phyloP scores from a whole-genome alignment of 2,113 vertebrate species.

The Thymallus thymallus region DNA sequence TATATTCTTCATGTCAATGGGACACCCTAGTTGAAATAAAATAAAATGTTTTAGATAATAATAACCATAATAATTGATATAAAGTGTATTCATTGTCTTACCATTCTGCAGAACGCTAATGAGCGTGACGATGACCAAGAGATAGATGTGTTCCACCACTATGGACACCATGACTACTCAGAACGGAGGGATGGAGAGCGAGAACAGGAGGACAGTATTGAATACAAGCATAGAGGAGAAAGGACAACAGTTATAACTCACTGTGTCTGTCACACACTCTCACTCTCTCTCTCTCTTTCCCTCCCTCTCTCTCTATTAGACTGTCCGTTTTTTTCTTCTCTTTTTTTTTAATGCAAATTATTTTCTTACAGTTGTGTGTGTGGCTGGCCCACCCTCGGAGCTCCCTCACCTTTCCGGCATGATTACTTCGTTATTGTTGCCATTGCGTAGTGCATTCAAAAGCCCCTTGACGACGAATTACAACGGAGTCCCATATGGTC shows the following conservation, averaged over 20 bases:
- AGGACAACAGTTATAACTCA: not conserved
- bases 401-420: too few species aligned
- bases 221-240: not conserved
- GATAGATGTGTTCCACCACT: conserved; percentile 79
- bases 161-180: conserved; percentile 74
- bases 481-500: conserved; percentile 81
- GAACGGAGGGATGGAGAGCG: not conserved
- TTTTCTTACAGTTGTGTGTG: too few species aligned
- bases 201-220: not conserved
- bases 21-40: too few species aligned
- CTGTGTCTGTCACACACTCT: too few species aligned
- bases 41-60: not conserved
- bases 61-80: not conserved
- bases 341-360: not conserved
- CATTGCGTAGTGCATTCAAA: too few species aligned
- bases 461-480: not conserved
- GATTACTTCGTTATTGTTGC: too few species aligned
- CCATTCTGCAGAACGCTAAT: conserved; percentile 89
- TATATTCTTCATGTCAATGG: too few species aligned
- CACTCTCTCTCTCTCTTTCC: too few species aligned
- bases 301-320: too few species aligned
- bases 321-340: not conserved
- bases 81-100: conserved; percentile 61
- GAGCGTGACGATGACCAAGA: conserved; percentile 84
- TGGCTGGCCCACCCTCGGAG: too few species aligned